These are phyloP conservation scores for Ferrisia virgata DNA, from an alignment of 2,888 invertebrate species.

Conservation along the genomic window DNA sequence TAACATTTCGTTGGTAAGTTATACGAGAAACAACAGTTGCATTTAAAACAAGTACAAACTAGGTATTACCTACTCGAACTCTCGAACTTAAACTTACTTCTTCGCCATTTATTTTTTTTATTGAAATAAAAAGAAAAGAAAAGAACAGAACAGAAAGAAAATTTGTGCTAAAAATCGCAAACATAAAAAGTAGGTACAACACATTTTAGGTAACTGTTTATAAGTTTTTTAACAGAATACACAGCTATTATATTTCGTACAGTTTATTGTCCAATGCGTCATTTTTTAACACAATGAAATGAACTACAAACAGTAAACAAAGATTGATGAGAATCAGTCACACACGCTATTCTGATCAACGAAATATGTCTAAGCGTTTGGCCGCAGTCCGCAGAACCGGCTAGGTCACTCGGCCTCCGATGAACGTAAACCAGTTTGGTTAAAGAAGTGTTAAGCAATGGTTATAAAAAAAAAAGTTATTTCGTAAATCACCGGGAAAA, in stretches of 20 bases:
- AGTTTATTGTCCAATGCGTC: neutral
- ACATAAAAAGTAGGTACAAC: neutral
- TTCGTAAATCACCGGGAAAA: neutral
- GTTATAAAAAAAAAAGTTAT: neutral
- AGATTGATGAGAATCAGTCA: constrained; percentile 4
- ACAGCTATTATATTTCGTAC: neutral
- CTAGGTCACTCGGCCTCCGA: neutral
- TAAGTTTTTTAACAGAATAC: neutral
- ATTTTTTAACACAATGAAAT: neutral
- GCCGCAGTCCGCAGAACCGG: neutral
- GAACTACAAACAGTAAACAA: neutral
- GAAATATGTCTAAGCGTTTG: neutral
- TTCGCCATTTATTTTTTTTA: neutral
- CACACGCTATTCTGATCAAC: neutral
- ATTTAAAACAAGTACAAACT: neutral
- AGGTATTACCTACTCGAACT: neutral
- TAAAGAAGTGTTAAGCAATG: neutral
- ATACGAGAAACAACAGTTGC: neutral
- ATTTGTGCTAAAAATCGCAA: too few relatives aligned
- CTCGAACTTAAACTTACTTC: neutral
- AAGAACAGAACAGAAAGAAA: too few relatives aligned
- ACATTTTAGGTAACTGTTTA: neutral
- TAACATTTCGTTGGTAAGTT: neutral
- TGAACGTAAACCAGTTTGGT: constrained; percentile 12
- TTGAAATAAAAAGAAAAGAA: neutral